Evolutionary conservation across 1,140 invertebrate species (phyloP), one percentile per base, ranked within the genome.

Genomic region (Drosophila pseudoananassae): DNA sequence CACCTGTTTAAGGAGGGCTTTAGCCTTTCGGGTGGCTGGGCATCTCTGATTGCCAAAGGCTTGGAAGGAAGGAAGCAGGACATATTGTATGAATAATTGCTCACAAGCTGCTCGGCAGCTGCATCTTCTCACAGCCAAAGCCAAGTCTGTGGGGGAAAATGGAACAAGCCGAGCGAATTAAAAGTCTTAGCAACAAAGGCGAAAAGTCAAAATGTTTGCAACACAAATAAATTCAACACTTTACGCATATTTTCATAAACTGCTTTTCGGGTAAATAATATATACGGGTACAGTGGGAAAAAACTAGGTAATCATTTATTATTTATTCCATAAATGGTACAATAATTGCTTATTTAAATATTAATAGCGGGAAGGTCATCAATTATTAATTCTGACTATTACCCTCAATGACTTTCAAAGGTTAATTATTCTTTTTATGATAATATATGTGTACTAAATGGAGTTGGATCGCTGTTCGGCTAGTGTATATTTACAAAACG

Each of bases 171-270:
- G 58, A 31, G 63, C 50, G 58, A 76, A 69, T 76, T 54, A 76
- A 76, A 76, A 76, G 73, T 66, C 72, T 51, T 66, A 43, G 43
- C 50, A 69, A 69, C 65, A 69, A 56, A 68, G 23, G 50, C 23
- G 40, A 68, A 46, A 69, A 69, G 63, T 69, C 65, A 69, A 56
- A 69, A 56, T 69, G 63, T 56, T 69, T 69, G 65, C 66, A 55
- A 49, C 29, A 56, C 50, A 69, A 69, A 69, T 76, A 76, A 76
- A 75, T 75, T 75, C 71, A 75, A 75, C 71, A 75, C 71, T 75
- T 75, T 55, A 20, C 59, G 72, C 70, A 76, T 66, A 76, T 74
- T 76, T 76, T 57, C 63, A 53, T 60, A 68, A 75, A 68, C 74
- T 60, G 55, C 50, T 36, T 60, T 38, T 17, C 10, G 40, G 15